Conservation (phyloP, 2,113 vertebrate species). For the Greenwoodochromis staneri region DNA sequence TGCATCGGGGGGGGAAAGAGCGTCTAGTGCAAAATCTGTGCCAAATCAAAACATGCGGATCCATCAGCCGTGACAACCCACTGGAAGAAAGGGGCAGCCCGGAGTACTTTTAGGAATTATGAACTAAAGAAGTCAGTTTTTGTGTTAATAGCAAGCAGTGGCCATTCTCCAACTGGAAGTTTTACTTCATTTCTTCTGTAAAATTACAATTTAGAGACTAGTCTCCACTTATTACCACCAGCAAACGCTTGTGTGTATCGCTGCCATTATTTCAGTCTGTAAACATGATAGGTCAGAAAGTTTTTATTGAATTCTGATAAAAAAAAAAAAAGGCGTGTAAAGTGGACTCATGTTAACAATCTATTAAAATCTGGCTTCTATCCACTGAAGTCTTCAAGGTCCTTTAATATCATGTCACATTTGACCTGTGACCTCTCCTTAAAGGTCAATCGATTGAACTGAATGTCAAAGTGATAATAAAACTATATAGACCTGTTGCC, state of each 20-base stretch:
- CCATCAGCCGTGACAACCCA: neutral
- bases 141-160: neutral
- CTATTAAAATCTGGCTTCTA: neutral
- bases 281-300: neutral
- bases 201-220: neutral
- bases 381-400: neutral
- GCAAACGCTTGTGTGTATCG: neutral
- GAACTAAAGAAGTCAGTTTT: neutral
- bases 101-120: neutral
- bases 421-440: neutral
- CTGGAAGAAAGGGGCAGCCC: neutral
- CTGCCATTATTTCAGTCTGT: neutral
- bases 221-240: neutral
- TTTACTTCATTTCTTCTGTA: neutral
- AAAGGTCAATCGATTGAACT: neutral
- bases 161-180: neutral
- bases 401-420: neutral
- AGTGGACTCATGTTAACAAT: neutral
- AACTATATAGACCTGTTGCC: neutral
- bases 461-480: neutral
- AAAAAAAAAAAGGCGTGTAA: fast-evolving
- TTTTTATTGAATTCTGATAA: neutral
- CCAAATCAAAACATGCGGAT: neutral
- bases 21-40: neutral
- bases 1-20: fast-evolving